Evolutionary conservation across 30 jellyfish, hydroid and myxozoan genomes (phyloP).

Genomic region (Nemopilema nomurai): DNA sequence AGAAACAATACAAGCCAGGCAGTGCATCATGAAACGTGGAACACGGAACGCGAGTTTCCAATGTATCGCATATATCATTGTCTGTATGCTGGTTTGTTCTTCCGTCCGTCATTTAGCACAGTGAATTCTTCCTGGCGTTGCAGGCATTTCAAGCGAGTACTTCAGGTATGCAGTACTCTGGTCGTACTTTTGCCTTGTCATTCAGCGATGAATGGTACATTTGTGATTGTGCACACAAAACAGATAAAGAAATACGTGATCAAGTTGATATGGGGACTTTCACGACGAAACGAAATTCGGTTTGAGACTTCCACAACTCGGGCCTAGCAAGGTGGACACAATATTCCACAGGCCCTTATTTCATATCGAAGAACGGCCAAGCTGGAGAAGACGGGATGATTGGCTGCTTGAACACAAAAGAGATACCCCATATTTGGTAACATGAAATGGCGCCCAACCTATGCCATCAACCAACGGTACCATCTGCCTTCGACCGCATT

Average conservation of each 20-base stretch:
- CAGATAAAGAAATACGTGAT: neutral
- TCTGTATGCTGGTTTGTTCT: neutral
- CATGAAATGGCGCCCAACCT: no score
- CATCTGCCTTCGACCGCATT: no score
- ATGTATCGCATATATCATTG: neutral
- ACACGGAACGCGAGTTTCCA: conserved; percentile 12
- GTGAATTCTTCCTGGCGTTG: neutral
- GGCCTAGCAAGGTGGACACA: neutral
- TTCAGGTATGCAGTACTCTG: conserved; percentile 11
- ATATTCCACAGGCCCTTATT: neutral
- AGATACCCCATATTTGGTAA: no score
- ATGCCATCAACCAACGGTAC: no score
- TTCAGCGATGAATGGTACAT: conserved; percentile 1
- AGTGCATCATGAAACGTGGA: neutral
- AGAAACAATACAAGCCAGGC: neutral
- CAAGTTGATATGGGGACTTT: neutral
- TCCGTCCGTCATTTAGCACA: conserved; percentile 2
- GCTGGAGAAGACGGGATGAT: no score
- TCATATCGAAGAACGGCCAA: no score
- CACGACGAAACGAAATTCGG: neutral
- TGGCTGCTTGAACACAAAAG: no score
- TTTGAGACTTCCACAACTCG: neutral
- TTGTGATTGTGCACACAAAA: neutral
- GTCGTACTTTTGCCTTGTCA: conserved; percentile 1
- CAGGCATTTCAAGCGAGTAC: neutral